These are phyloP conservation scores for Chesias legatella DNA, from an alignment of 2,888 invertebrate species.

Conservation along the genomic window DNA sequence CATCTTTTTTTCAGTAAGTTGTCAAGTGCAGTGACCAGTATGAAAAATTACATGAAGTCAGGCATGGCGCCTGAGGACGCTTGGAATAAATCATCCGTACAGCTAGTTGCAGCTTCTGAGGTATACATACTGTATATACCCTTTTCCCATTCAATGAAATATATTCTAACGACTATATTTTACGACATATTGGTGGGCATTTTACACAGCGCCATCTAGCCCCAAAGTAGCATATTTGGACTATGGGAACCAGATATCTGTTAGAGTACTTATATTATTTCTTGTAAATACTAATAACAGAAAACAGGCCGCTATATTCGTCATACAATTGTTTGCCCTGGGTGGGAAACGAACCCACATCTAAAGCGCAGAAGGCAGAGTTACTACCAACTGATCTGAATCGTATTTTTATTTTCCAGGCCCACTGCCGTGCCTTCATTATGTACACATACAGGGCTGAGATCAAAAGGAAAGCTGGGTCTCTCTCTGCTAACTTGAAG, in stretches of 20 bases:
- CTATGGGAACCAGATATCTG: no score
- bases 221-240: no score
- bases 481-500: conserved; percentile 81
- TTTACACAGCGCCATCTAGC: no score
- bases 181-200: no score
- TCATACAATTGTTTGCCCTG: no score
- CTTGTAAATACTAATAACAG: no score
- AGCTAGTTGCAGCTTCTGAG: conserved; percentile 90
- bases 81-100: conserved; percentile 91
- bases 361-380: neutral
- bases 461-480: conserved; percentile 60
- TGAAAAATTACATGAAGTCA: conserved; percentile 82
- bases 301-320: no score
- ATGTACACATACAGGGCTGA: conserved; percentile 84
- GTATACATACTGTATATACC: no score
- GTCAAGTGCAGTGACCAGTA: conserved; percentile 82
- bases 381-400: neutral
- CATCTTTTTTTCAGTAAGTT: conserved; percentile 80
- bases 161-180: no score
- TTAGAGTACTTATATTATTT: no score
- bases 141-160: no score
- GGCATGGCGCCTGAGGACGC: conserved; percentile 88
- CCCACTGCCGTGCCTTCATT: conserved; percentile 89
- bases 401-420: conserved; percentile 35
- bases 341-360: no score